Base-by-base conservation (phyloP, 2,113 vertebrate genomes). In the Vimba vimba region DNA sequence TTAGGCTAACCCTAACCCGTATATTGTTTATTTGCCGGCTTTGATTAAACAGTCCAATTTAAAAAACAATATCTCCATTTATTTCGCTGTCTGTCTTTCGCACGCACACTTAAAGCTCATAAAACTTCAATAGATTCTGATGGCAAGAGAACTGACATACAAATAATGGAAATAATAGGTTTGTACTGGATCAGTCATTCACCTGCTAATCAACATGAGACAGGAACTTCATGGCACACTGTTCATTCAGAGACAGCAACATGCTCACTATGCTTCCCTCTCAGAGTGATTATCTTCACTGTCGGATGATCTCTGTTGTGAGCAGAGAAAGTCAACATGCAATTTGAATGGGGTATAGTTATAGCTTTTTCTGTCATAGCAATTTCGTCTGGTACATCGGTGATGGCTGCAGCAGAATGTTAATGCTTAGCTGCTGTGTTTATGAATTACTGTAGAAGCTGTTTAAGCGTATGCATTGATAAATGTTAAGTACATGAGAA, bases 201-300 rank as follows among this genome's bases (percentile, higher is more conserved):
- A 89, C 81, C 84, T 57, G 86, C 83, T 90, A 90, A 91, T 90
- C 83, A 90, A 87, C 50, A 86, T 79, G 68, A 89, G 85, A 79
- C 8, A 68, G 69, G 52, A 79, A 83, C 5, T 88, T 89, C 91
- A 57, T 55, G 71, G 78, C 47, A 75, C 68, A 11, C 68, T 69
- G n/a, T 82, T 69, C 86, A 84, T 85, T 69, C 85, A 60, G 79
- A 88, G 79, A 89, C 84, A 27, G 84, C 88, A 92, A 88, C 60
- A 82, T 88, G 83, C 83, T 89, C 88, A 85, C 89, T 89, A 88
- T 84, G 86, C 88, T 90, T 84, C 66, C 69, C 89, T 33, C 66
- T 59, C 62, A 66, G 62, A 87, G 75, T 83, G 84, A 89, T 90
- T 87, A 87, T 85, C 43, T 84, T 89, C 84, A 86, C 69, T 80